phyloP scores from a whole-genome alignment of 2,797 vertebrate species.

The Darevskia mixta region DNA sequence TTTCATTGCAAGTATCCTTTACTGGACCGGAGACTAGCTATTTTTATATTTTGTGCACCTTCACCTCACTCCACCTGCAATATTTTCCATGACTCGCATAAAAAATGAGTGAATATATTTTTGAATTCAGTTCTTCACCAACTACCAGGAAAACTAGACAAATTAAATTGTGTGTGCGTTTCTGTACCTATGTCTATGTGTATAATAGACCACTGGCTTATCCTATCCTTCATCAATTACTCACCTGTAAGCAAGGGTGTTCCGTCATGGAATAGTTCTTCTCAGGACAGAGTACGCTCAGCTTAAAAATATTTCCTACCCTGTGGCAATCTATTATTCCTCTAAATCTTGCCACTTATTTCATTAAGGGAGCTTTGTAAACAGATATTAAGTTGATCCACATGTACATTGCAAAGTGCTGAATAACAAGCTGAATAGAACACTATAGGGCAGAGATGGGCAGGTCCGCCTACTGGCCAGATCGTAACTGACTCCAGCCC shows the following conservation, averaged over 20 bases:
- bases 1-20: too few species aligned
- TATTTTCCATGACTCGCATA: too few species aligned
- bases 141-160: too few species aligned
- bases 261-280: background rate
- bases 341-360: background rate
- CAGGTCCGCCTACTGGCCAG: too few species aligned
- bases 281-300: background rate
- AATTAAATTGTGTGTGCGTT: too few species aligned
- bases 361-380: background rate
- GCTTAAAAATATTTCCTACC: background rate
- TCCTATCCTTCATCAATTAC: background rate
- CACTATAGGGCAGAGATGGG: constrained; percentile 44
- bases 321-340: background rate
- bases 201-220: background rate
- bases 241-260: background rate
- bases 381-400: background rate
- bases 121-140: too few species aligned
- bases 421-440: constrained; percentile 50
- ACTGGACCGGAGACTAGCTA: too few species aligned
- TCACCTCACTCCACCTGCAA: too few species aligned
- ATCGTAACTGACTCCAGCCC: too few species aligned
- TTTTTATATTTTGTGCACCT: too few species aligned
- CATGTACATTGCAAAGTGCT: constrained; percentile 56
- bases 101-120: too few species aligned
- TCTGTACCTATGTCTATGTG: too few species aligned